Evolutionary conservation across 2,113 vertebrate species (phyloP), one percentile per base, ranked within the genome.

Genomic region (Trogon melanurus): DNA sequence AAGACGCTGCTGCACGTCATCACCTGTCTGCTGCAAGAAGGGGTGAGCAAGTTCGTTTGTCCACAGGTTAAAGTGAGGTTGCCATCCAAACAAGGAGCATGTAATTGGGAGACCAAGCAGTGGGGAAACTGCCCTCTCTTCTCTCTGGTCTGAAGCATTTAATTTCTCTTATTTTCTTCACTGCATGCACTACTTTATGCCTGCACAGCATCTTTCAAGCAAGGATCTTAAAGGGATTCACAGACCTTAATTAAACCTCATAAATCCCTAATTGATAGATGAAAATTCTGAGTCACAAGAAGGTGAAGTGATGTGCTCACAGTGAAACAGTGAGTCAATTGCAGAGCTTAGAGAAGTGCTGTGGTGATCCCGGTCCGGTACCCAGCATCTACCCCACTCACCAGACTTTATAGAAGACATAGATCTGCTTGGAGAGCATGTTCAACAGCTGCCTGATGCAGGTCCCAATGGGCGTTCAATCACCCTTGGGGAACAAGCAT

Each of bases 41-140:
- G 97, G 97, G 98, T 98, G 97, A 98, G 72, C 34, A 90, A 95
- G 98, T 98, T 98, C 97, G 95, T 44, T 56, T 87, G 93, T 97
- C 96, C 96, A 95, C 89, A 30, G 83, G 96, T 88, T 94, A 79
- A 38, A 90, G 85, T 62, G 79, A 81, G 78, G 83, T 96, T 96
- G 93, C 95, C 90, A 92, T 85, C 72, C 84, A 92, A 95, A 92
- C 79, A 88, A 72, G 38, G 36, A 95, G 62, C 50, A 76, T 64
- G 30, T 79, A 93, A 89, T 82, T 92, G 93, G 76, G 79, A 96
- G 85, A 91, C 88, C 88, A 75, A 80, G 60, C 85, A 93, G 58
- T 93, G 91, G 84, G 96, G 93, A 95, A 81, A 62, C 66, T 96
- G 85, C 86, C 78, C 38, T 96, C 78, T 87, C 75, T 51, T 87